Percentiles rank a stretch among this genome's conserved stretches.
These are phyloP conservation scores for Desmophyllum pertusum DNA, from an alignment of 92 coral and sea anemone species.

Conservation along the genomic window DNA sequence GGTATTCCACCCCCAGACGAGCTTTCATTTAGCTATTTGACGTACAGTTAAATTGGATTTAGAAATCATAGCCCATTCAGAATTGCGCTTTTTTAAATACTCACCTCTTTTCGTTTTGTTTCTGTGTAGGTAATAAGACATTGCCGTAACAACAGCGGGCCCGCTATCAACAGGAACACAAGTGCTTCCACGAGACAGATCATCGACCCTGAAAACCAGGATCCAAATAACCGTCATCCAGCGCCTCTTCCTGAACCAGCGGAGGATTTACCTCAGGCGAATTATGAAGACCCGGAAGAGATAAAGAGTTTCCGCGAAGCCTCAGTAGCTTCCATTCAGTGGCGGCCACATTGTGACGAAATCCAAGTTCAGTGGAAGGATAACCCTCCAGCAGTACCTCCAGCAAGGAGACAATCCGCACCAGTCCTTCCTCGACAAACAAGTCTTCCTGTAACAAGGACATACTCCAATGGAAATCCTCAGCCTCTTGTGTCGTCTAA, in stretches of 20 bases:
- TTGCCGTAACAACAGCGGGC: background rate
- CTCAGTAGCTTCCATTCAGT: background rate
- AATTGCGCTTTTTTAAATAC: background rate
- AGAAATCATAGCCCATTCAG: too few relatives aligned
- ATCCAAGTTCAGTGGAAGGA: background rate
- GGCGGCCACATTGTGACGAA: constrained; percentile 23
- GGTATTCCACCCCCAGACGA: too few relatives aligned
- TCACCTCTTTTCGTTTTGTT: background rate
- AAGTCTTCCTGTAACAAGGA: background rate
- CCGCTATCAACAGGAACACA: background rate
- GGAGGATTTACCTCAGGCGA: background rate
- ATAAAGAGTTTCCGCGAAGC: background rate
- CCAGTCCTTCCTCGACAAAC: background rate
- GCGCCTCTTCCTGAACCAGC: constrained; percentile 11
- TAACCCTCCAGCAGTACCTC: background rate
- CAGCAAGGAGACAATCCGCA: background rate
- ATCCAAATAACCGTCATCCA: constrained; percentile 9
- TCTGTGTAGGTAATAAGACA: background rate
- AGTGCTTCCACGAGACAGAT: background rate
- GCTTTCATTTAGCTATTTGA: too few relatives aligned
- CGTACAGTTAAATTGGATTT: too few relatives aligned
- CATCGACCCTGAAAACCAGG: background rate
- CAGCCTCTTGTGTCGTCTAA: too few relatives aligned
- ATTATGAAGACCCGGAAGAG: constrained; percentile 4
- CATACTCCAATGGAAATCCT: background rate